Evolutionary conservation across 2,888 invertebrate species (phyloP), one percentile per base, ranked within the genome.

Genomic region (Drosophila fulvimacula): DNA sequence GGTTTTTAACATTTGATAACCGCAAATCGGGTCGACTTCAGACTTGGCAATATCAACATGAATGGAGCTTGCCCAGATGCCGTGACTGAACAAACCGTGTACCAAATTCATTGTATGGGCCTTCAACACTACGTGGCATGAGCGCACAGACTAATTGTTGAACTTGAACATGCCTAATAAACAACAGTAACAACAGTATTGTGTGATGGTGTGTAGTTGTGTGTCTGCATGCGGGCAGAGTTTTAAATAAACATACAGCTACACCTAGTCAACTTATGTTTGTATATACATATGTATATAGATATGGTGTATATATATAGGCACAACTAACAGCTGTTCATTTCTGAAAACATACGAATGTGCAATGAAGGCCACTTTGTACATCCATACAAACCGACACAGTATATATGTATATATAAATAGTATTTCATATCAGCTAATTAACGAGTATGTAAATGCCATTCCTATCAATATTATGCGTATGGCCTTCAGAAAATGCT

Each of bases 381-480:
- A 30, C 27, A 30, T 30, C 1, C 27, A 7, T 30, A 30, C 27
- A 30, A 30, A 5, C 27, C 27, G 7, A 30, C 7, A 7, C 7
- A 30, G 27, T 34, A 34, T 34, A 34, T 13, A 34, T 34, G 13
- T 11, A 34, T 10, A 32, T 32, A 10, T 34, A 10, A 9, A 30
- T n/a, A 38, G 10, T 44, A 17, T 10, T 17, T 38, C 19, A 36
- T 34, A 53, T 17, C 46, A 52, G 34, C 48, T 53, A 71, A 49
- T 71, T 73, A 72, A 46, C 30, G 30, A 10, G 36, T 46, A 73
- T 73, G 59, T 53, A 58, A 69, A 44, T 74, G 39, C 34, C 19
- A 39, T 15, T 27, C 56, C 69, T 74, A 73, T 73, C 75, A 74
- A 3, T 9, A 11, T 15, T 32, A 10, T 38, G 17, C 32, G 44